Percentiles rank a stretch among this genome's conserved stretches.
Evolutionary conservation across 2,888 invertebrate genomes (phyloP).

Genomic region (Neocrepidodera transversa): DNA sequence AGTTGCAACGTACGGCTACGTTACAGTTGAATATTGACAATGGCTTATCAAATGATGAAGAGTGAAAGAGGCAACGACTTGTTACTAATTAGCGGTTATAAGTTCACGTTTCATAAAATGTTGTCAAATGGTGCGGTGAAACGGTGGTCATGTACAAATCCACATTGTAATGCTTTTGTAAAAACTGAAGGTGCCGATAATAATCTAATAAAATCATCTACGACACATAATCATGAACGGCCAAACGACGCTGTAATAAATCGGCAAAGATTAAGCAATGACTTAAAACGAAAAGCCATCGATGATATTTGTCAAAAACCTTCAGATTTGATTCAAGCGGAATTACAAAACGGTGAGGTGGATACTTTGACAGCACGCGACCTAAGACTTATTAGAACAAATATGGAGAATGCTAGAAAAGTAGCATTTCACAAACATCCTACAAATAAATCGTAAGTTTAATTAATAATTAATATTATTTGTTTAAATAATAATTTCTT

Average conservation of each 20-base stretch:
- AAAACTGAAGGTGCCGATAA: not conserved
- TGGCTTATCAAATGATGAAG: no score
- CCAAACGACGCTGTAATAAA: not conserved
- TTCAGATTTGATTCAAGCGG: not conserved
- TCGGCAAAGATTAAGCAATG: not conserved
- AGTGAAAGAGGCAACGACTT: not conserved
- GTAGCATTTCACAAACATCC: no score
- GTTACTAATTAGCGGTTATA: not conserved
- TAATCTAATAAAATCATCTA: not conserved
- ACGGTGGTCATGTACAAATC: not conserved
- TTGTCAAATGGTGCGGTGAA: not conserved
- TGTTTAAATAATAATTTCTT: no score
- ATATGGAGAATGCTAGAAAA: no score
- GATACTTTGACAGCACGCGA: no score
- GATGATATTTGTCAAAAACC: not conserved
- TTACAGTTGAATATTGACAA: no score
- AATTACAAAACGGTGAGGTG: no score
- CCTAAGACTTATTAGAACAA: no score
- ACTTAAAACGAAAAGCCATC: not conserved
- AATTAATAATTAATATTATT: no score
- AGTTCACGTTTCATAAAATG: not conserved
- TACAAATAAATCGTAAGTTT: no score
- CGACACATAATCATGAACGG: not conserved
- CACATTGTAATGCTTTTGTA: not conserved
- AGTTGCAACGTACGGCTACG: no score